Percentiles rank a stretch among this genome's conserved stretches.
phyloP scores from a whole-genome alignment of 2,113 vertebrate genomes.

The Hemicordylus capensis region DNA sequence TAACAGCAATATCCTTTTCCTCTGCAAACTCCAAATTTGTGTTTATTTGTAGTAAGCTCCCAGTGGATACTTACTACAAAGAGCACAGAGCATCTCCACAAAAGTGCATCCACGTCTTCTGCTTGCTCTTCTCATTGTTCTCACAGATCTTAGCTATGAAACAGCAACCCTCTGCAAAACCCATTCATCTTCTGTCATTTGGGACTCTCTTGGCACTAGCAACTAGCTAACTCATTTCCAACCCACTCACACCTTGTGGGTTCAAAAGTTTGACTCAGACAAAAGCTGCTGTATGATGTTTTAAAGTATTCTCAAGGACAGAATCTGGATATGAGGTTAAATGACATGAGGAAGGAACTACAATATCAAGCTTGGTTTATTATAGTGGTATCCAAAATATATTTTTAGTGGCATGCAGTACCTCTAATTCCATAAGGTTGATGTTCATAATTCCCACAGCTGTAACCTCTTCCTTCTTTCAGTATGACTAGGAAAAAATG shows the following conservation, averaged over 20 bases:
- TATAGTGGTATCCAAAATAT: not conserved
- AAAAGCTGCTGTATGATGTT: not conserved
- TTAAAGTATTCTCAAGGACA: not conserved
- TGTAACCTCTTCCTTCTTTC: not conserved
- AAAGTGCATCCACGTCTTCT: not conserved
- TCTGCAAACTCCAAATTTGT: not conserved
- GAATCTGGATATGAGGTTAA: not conserved
- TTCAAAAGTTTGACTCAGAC: slow-evolving; percentile 51
- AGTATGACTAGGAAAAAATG: not conserved
- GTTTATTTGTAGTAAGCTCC: not conserved
- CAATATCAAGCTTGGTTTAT: not conserved
- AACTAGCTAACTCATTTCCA: not conserved
- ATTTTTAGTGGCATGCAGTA: not conserved
- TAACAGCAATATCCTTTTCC: slow-evolving; percentile 19
- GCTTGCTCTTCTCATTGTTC: not conserved
- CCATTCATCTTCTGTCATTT: not conserved
- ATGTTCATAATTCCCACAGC: not conserved
- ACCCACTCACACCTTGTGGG: slow-evolving; percentile 3
- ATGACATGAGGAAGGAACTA: not conserved
- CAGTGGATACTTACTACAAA: slow-evolving; percentile 30
- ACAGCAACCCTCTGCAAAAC: slow-evolving; percentile 9
- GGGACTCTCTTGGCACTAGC: slow-evolving; percentile 28
- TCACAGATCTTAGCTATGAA: not conserved
- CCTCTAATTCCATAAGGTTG: not conserved
- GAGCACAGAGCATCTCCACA: not conserved